phyloP scores from a whole-genome alignment of 2,888 invertebrate species.

The Thymelicus sylvestris region DNA sequence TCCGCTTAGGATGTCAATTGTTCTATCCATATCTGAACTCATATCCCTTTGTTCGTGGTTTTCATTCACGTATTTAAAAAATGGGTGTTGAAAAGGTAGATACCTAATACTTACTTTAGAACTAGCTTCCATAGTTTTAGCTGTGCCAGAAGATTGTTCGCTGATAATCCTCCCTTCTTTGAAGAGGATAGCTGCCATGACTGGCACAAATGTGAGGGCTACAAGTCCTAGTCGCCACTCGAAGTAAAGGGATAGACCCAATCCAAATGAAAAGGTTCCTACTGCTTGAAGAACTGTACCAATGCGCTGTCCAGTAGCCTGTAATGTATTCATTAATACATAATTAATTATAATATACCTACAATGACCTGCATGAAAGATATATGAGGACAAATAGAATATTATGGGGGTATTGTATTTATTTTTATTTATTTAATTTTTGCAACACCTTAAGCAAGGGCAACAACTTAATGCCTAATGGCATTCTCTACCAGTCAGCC shows the following conservation, averaged over 20 bases:
- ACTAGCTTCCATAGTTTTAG: constrained; percentile 88
- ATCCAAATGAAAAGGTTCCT: constrained; percentile 87
- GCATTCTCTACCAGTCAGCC: too few species aligned
- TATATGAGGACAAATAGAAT: too few species aligned
- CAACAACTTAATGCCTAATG: too few species aligned
- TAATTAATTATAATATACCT: neutral
- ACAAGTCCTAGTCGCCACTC: constrained; percentile 91
- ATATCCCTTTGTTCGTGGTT: too few species aligned
- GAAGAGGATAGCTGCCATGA: constrained; percentile 87
- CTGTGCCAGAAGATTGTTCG: constrained; percentile 87
- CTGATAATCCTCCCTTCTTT: constrained; percentile 87
- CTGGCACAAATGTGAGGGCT: constrained; percentile 89
- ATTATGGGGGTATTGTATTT: too few species aligned
- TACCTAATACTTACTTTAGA: constrained; percentile 84
- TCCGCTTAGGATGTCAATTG: too few species aligned
- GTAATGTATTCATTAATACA: constrained; percentile 39
- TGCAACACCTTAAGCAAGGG: too few species aligned
- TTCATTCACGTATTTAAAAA: too few species aligned
- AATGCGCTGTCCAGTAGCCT: constrained; percentile 93
- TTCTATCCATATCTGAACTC: too few species aligned
- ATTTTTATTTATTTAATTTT: too few species aligned
- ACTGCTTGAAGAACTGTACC: constrained; percentile 90
- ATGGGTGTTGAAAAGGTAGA: too few species aligned
- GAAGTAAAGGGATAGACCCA: constrained; percentile 88
- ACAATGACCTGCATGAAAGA: neutral